Evolutionary conservation across 2,888 invertebrate genomes (phyloP), one percentile per base, ranked within the genome.

Genomic region (Chalcis sispes): DNA sequence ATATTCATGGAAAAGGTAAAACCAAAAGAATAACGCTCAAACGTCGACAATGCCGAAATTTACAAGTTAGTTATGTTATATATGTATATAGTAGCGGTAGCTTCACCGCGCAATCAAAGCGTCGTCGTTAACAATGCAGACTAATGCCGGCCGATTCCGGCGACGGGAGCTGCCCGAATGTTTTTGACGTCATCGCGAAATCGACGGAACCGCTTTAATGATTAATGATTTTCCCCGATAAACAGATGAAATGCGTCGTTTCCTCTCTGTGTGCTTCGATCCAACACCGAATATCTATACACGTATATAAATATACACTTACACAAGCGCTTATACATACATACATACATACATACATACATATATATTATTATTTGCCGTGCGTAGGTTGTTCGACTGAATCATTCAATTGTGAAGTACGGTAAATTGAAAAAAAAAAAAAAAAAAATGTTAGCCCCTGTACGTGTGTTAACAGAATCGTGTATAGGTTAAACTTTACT

Each of bases 121-220:
- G 80, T 79, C n/a, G 75, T 80, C 69, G 79, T 80, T 80, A 80
- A 82, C 80, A 82, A 82, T 81, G 79, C 77, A 71, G 70, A 73
- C 77, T 80, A 78, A 79, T 80, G 77, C 80, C 77, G 69, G 13
- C 15, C 29, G 48, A 18, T 25, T 23, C 23, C 32, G 62, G 15
- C 15, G 7, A n/a, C n/a, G 61, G 18, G 10, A 1, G 32, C 48
- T n/a, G 18, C 20, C 56, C 20, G 23, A 65, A 46, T 29, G 65
- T 48, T 67, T 67, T 52, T 56, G 50, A 20, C 59, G 71, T 61
- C 75, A 64, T 64, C 20, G 61, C 36, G 52, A 59, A 65, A 65
- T 65, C 65, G 71, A 50, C 64, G 69, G 32, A 20, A 2, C 20
- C 29, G 52, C 54, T 73, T 77, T 77, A 69, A 72, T 73, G 69